phyloP scores from a whole-genome alignment of 2,113 vertebrate genomes.

The Lasiurus borealis region DNA sequence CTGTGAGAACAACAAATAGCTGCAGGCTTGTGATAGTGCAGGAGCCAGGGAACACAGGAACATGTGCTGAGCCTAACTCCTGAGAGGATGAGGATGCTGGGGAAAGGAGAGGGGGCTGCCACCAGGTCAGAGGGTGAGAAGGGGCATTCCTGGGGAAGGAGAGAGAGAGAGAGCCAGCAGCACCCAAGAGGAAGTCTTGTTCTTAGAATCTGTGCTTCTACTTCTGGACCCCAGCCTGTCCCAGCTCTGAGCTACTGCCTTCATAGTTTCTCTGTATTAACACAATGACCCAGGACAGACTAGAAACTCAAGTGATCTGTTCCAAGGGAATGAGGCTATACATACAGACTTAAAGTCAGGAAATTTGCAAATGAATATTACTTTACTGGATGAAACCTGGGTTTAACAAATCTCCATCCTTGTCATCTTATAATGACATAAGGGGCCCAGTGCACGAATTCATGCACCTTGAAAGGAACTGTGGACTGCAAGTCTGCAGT shows the following conservation, averaged over 20 bases:
- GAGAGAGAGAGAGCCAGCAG: background rate
- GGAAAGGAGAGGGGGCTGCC: background rate
- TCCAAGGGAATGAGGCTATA: background rate
- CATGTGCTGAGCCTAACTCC: background rate
- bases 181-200: background rate
- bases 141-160: background rate
- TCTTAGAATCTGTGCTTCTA: background rate
- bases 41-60: background rate
- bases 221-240: background rate
- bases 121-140: background rate
- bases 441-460: too few species aligned
- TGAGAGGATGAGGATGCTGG: too few species aligned
- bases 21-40: background rate
- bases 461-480: too few species aligned
- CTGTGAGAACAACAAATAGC: background rate
- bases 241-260: background rate
- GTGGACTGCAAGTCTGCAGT: too few species aligned
- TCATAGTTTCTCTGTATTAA: background rate
- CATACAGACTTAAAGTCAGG: background rate
- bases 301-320: background rate
- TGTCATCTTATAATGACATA: background rate
- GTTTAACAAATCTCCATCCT: background rate
- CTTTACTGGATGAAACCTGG: background rate
- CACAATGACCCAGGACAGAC: background rate
- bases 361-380: background rate